A percentile compares a stretch with the other conserved stretches of the same genome.
Evolutionary conservation across 2,888 invertebrate genomes (phyloP).

Genomic region (Scaptomyza cyrtandrae): DNA sequence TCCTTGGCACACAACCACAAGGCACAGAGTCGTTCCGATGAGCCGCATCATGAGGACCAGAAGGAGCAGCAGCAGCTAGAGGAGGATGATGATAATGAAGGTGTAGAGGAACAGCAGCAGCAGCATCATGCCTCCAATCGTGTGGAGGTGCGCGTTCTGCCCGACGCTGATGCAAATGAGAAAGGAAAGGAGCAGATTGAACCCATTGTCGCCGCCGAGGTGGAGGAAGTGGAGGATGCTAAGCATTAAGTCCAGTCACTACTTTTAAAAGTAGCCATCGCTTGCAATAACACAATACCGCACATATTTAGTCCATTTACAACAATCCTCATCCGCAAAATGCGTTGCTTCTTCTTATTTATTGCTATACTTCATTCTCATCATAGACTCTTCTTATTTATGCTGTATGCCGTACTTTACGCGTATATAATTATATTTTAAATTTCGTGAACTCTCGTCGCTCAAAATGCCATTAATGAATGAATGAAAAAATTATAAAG

Average conservation of each 20-base stretch:
- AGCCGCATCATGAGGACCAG: slow-evolving; percentile 48
- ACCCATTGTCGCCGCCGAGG: slow-evolving; percentile 70
- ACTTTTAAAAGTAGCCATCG: slow-evolving; percentile 21
- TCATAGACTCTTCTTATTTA: slow-evolving; percentile 11
- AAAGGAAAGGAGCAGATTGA: slow-evolving; percentile 65
- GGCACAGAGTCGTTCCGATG: slow-evolving; percentile 80
- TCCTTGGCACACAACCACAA: slow-evolving; percentile 59
- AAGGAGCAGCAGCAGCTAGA: slow-evolving; percentile 34
- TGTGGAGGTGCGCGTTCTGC: slow-evolving; percentile 50
- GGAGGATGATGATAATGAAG: slow-evolving; percentile 17
- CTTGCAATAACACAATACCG: background rate
- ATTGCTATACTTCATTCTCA: slow-evolving; percentile 54
- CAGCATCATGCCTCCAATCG: slow-evolving; percentile 42
- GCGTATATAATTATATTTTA: background rate
- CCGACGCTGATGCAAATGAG: slow-evolving; percentile 31
- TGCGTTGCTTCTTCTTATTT: slow-evolving; percentile 40
- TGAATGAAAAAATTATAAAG: background rate
- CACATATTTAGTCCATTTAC: slow-evolving; percentile 6
- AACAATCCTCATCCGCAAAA: slow-evolving; percentile 2
- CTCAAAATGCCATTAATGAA: slow-evolving; percentile 58
- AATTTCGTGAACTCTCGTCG: slow-evolving; percentile 15
- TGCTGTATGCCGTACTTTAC: background rate
- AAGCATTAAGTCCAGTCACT: slow-evolving; percentile 63
- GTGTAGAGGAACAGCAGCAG: slow-evolving; percentile 12
- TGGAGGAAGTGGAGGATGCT: slow-evolving; percentile 53